Evolutionary conservation across 1,140 invertebrate species (phyloP).

Genomic region (Brachionus plicatilis): DNA sequence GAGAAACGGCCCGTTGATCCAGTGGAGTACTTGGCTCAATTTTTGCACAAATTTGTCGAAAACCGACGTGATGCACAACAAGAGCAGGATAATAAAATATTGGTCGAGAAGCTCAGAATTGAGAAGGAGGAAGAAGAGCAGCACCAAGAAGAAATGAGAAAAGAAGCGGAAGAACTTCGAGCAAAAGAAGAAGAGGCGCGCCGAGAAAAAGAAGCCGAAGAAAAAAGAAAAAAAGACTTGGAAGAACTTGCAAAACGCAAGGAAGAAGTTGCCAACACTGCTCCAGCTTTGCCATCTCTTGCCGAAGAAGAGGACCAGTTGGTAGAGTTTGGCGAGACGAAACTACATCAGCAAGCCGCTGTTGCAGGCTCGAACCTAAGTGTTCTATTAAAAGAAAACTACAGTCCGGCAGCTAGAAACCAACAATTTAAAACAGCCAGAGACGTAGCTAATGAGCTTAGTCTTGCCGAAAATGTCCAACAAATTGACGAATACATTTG

Average conservation of each 20-base stretch:
- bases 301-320: slow-evolving; percentile 39
- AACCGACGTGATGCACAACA: not conserved
- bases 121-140: slow-evolving; percentile 32
- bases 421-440: slow-evolving; percentile 8
- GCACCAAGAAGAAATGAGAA: not conserved
- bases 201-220: slow-evolving; percentile 28
- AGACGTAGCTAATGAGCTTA: slow-evolving; percentile 8
- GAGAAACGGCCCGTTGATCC: slow-evolving; percentile 35
- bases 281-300: not conserved
- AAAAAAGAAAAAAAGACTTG: slow-evolving; percentile 19
- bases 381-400: slow-evolving; percentile 5
- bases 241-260: slow-evolving; percentile 35
- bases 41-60: slow-evolving; percentile 27
- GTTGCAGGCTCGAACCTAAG: not conserved
- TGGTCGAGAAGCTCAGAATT: not conserved
- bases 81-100: not conserved
- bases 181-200: slow-evolving; percentile 5
- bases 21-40: slow-evolving; percentile 19
- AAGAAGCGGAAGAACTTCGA: not conserved
- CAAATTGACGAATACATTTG: slow-evolving; percentile 35
- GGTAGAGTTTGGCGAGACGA: slow-evolving; percentile 31
- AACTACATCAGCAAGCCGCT: slow-evolving; percentile 37
- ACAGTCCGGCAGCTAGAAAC: slow-evolving; percentile 19
- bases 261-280: slow-evolving; percentile 22
- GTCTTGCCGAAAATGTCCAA: slow-evolving; percentile 12